Evolutionary conservation across 2,113 vertebrate species (phyloP).

Genomic region (Leucosticte australis): DNA sequence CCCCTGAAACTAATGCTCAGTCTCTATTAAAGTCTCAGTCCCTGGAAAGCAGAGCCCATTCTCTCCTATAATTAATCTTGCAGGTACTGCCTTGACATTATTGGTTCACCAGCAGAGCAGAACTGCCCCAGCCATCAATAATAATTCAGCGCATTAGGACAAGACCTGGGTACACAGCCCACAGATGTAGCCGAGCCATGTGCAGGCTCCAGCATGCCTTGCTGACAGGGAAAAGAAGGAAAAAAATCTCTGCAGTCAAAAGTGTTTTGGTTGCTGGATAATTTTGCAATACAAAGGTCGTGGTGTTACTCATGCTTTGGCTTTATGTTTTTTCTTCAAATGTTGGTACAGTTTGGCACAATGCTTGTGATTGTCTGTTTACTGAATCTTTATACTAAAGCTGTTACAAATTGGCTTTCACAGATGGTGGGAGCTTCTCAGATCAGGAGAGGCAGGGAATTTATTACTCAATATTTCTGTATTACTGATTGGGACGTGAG

Average conservation of each 20-base stretch:
- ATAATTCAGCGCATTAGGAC: slow-evolving; percentile 80
- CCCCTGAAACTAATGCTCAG: slow-evolving; percentile 78
- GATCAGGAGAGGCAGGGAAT: slow-evolving; percentile 78
- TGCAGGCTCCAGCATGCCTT: slow-evolving; percentile 33
- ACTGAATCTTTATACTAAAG: slow-evolving; percentile 80
- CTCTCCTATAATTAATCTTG: slow-evolving; percentile 84
- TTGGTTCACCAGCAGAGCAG: slow-evolving; percentile 85
- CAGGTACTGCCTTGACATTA: slow-evolving; percentile 84
- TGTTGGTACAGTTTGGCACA: slow-evolving; percentile 69
- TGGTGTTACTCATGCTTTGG: slow-evolving; percentile 68
- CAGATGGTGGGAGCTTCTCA: slow-evolving; percentile 81
- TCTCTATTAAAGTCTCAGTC: slow-evolving; percentile 80
- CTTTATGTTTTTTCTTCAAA: slow-evolving; percentile 64
- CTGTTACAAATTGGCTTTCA: slow-evolving; percentile 84
- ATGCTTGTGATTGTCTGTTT: slow-evolving; percentile 78
- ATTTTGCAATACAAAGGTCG: slow-evolving; percentile 66
- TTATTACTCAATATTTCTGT: slow-evolving; percentile 86
- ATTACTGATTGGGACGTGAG: slow-evolving; percentile 81
- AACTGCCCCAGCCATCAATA: slow-evolving; percentile 83
- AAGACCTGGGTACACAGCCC: slow-evolving; percentile 58
- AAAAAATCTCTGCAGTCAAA: slow-evolving; percentile 36
- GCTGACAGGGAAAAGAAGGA: neutral
- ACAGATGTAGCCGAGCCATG: slow-evolving; percentile 55
- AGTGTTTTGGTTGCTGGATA: slow-evolving; percentile 64
- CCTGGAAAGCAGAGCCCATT: slow-evolving; percentile 75